Evolutionary conservation across 2,888 invertebrate species (phyloP).

Genomic region (Nephrotoma guestfalica): DNA sequence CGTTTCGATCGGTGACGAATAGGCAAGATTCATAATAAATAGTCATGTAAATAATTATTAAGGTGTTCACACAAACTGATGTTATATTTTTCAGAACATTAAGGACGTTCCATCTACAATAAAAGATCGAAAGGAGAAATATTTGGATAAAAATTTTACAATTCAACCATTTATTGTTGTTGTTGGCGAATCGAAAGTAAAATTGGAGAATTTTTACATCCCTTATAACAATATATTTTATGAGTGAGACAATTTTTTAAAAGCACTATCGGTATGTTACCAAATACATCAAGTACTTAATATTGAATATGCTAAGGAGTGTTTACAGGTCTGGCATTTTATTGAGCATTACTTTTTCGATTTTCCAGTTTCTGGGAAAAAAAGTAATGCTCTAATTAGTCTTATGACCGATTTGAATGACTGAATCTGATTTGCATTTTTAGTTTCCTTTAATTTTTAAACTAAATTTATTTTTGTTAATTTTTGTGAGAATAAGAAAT

Average conservation of each 20-base stretch:
- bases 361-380: neutral
- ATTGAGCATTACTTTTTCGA: neutral
- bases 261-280: neutral
- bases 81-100: neutral
- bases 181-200: neutral
- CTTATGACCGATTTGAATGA: no score
- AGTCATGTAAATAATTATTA: neutral
- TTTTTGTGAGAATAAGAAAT: no score
- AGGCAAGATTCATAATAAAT: neutral
- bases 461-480: no score
- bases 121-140: neutral
- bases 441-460: no score
- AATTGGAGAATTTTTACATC: neutral
- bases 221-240: slow-evolving; percentile 1
- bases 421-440: no score
- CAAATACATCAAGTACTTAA: slow-evolving; percentile 2
- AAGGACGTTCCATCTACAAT: no score
- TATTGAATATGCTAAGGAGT: slow-evolving; percentile 4
- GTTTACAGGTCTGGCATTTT: slow-evolving; percentile 1
- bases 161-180: slow-evolving; percentile 6
- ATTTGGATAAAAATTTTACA: no score
- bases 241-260: neutral
- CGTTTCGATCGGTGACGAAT: no score
- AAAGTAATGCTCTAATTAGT: no score
- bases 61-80: neutral